Conservation (phyloP, 2,797 vertebrate species). For the Chelidonichthys spinosus region DNA sequence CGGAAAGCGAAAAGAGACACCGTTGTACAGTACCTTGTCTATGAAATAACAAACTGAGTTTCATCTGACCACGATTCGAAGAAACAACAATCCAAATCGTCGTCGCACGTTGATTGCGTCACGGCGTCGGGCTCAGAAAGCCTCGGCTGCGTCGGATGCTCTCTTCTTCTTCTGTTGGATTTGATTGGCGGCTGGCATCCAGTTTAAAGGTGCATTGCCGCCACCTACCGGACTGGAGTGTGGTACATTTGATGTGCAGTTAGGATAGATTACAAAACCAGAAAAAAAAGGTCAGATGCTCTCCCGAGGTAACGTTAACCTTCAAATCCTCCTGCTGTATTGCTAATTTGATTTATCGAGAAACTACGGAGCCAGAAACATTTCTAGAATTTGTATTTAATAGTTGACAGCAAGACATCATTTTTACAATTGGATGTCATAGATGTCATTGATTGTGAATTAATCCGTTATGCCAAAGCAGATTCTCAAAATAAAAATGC, state of each 20-base stretch:
- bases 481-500: neutral
- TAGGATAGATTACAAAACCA: too few species aligned
- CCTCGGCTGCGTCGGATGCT: slow-evolving; percentile 27
- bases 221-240: too few species aligned
- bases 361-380: too few species aligned
- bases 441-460: too few species aligned
- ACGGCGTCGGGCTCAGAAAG: slow-evolving; percentile 2
- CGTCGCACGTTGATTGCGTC: slow-evolving; percentile 78
- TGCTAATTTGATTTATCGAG: neutral
- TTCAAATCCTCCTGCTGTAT: neutral
- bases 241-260: too few species aligned
- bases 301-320: neutral
- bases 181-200: too few species aligned
- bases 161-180: neutral
- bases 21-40: slow-evolving; percentile 61
- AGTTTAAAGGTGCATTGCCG: too few species aligned
- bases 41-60: slow-evolving; percentile 61
- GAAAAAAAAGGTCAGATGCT: slow-evolving; percentile 14
- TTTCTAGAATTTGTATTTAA: neutral
- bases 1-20: neutral
- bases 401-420: too few species aligned
- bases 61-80: slow-evolving; percentile 69
- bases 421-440: neutral
- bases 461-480: neutral
- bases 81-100: slow-evolving; percentile 70